Base-by-base conservation (phyloP, 2,113 vertebrate species). In the Galbula dea region DNA sequence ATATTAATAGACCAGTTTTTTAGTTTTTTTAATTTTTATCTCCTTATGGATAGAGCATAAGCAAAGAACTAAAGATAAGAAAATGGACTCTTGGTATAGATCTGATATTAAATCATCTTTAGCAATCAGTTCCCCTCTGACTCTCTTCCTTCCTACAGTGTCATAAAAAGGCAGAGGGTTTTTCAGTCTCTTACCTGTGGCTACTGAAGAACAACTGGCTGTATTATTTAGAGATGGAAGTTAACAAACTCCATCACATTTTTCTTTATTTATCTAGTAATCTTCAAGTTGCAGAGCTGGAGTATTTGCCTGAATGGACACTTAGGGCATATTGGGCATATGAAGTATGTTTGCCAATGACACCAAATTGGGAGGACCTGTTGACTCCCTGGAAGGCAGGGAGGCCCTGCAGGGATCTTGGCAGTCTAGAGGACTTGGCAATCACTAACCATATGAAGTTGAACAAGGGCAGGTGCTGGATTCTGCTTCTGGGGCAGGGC, bases 1-100 rank as follows among this genome's bases (percentile, higher is more conserved):
- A 88, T 95, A 88, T 92, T 96, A 80, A 96, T 90, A 79, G 89
- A 65, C 26, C 23, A 69, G 21, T 63, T 67, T 89, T 77, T 89
- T 57, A 71, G 83, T 65, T 62, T 29, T 63, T 63, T 21, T 17
- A 48, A 46, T 86, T 95, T 91, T 68, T 9, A n/a, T 90, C 59
- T 89, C 32, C 30, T 67, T 78, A 75, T 43, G 43, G 61, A 69
- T 85, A 29, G 29, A 61, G 5, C 15, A 48, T 85, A 79, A 67
- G 15, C 41, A 81, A 85, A 62, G 34, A 22, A 67, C 95, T 82
- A 6, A 75, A 90, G 15, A 49, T 58, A 41, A 69, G 71, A 69
- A 66, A 21, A 11, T 39, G 8, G 3, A 58, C 66, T 4, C 41
- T 81, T 94, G 21, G 11, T 83, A 43, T 61, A 36, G 57, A 57